Evolutionary conservation across 2,888 invertebrate genomes (phyloP).

Genomic region (Melieria crassipennis): DNA sequence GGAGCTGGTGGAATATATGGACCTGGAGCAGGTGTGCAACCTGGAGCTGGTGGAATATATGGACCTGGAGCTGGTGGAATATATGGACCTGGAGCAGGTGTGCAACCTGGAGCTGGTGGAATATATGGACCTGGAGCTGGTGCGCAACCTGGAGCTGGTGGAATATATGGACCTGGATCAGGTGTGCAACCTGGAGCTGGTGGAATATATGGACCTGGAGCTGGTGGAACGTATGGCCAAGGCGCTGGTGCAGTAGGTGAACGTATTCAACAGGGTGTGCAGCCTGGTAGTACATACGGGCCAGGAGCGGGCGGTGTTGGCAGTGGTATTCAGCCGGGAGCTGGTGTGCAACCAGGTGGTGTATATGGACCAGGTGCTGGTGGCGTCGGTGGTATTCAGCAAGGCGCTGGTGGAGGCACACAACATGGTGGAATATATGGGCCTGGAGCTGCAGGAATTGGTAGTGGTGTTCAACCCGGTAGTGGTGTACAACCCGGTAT

Average conservation of each 20-base stretch:
- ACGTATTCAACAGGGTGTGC: constrained; percentile 20
- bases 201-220: constrained; percentile 9
- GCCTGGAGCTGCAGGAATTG: constrained; percentile 13
- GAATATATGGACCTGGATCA: neutral
- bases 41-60: neutral
- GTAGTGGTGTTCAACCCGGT: constrained; percentile 17
- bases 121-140: constrained; percentile 7
- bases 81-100: constrained; percentile 14
- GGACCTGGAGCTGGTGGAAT: neutral
- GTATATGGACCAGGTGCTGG: constrained; percentile 8
- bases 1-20: neutral
- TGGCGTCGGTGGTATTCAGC: neutral
- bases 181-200: neutral
- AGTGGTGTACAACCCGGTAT: constrained; percentile 27
- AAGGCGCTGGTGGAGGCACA: neutral
- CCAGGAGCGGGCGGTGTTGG: constrained; percentile 27
- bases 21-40: constrained; percentile 15
- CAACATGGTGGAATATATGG: constrained; percentile 9
- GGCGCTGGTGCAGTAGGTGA: constrained; percentile 24
- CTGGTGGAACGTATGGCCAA: constrained; percentile 8
- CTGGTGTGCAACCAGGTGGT: constrained; percentile 8
- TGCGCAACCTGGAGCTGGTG: constrained; percentile 20
- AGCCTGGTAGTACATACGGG: neutral
- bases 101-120: constrained; percentile 7
- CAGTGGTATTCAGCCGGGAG: constrained; percentile 23